Evolutionary conservation across 2,797 vertebrate species (phyloP).

Genomic region (Clangula hyemalis): DNA sequence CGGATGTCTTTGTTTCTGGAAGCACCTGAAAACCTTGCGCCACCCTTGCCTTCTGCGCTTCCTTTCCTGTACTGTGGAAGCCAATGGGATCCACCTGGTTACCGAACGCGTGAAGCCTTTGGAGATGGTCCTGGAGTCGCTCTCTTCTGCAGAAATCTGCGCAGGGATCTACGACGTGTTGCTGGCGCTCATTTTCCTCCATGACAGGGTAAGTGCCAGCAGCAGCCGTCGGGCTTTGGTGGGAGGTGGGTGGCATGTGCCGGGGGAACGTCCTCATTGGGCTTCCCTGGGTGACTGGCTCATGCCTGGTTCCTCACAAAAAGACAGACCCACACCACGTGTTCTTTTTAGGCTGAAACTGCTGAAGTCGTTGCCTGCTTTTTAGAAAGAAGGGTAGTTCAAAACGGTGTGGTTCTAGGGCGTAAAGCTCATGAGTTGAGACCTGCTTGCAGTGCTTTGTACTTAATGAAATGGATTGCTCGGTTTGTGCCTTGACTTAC

Average conservation of each 20-base stretch:
- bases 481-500: not conserved
- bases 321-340: not conserved
- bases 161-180: conserved; percentile 93
- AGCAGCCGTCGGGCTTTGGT: not conserved
- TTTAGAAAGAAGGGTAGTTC: not conserved
- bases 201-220: conserved; percentile 87
- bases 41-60: conserved; percentile 96
- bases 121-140: conserved; percentile 83
- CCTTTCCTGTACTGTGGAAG: conserved; percentile 93
- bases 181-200: conserved; percentile 93
- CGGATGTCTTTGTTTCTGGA: conserved; percentile 16
- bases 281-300: not conserved
- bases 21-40: conserved; percentile 97
- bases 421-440: not conserved
- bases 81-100: conserved; percentile 91
- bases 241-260: not conserved
- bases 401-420: not conserved
- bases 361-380: not conserved
- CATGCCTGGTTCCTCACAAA: not conserved
- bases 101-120: conserved; percentile 93
- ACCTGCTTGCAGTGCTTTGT: not conserved
- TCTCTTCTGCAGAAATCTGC: conserved; percentile 92
- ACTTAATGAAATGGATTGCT: not conserved
- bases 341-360: not conserved
- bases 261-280: not conserved